phyloP scores from a whole-genome alignment of 2,888 invertebrate species.

The Temnothorax unifasciatus region DNA sequence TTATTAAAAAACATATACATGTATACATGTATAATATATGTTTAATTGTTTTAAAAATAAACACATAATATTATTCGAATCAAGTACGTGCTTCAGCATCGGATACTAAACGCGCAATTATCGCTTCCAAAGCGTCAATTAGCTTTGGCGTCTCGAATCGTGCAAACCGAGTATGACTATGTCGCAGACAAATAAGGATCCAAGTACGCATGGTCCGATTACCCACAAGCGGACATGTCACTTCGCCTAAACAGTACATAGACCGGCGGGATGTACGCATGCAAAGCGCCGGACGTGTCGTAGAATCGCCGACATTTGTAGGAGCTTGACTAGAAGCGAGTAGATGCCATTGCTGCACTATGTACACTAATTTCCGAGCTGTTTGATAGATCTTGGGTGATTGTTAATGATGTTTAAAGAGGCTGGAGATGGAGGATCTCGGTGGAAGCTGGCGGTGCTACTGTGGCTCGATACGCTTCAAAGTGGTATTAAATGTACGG shows the following conservation, averaged over 20 bases:
- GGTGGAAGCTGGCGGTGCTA: constrained; percentile 25
- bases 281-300: constrained; percentile 56
- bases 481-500: constrained; percentile 80
- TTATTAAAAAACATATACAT: no score
- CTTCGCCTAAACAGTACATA: constrained; percentile 49
- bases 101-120: constrained; percentile 69
- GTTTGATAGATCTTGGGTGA: constrained; percentile 85
- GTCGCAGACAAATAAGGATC: constrained; percentile 47
- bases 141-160: constrained; percentile 45
- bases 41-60: background rate
- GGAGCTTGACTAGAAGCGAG: constrained; percentile 51
- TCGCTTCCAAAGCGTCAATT: constrained; percentile 65
- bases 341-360: constrained; percentile 69
- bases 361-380: constrained; percentile 84
- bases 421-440: constrained; percentile 71
- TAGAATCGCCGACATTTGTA: constrained; percentile 41
- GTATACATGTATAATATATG: background rate
- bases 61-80: constrained; percentile 18
- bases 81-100: constrained; percentile 33
- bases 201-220: constrained; percentile 54
- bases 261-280: constrained; percentile 56
- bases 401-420: constrained; percentile 85
- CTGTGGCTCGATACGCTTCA: constrained; percentile 72
- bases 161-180: constrained; percentile 59
- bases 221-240: constrained; percentile 59